Conservation (phyloP, 2,888 invertebrate genomes). For the Phasia obesa region DNA sequence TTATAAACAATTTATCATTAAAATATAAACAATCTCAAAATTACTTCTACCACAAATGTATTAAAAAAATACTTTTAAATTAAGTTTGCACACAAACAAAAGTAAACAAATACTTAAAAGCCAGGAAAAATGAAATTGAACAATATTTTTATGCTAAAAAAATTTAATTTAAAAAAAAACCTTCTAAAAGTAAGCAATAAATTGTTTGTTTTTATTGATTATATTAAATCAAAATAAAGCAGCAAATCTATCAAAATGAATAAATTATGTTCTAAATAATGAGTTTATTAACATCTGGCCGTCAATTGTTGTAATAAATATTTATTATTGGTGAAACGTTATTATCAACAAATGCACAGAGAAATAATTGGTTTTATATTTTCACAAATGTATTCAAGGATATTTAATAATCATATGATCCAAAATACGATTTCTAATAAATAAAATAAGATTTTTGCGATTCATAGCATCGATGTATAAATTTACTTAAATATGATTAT, state of each 20-base stretch:
- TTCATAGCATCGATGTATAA: too few species aligned
- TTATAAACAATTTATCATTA: slow-evolving; percentile 31
- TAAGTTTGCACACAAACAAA: background rate
- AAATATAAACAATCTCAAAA: slow-evolving; percentile 4
- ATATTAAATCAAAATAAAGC: slow-evolving; percentile 41
- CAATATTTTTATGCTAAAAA: slow-evolving; percentile 45
- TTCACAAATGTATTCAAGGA: too few species aligned
- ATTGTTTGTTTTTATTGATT: slow-evolving; percentile 37
- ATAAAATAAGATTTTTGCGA: too few species aligned
- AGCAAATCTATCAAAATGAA: slow-evolving; percentile 53
- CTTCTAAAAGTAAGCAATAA: slow-evolving; percentile 18
- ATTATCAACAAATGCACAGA: too few species aligned
- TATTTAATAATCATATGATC: too few species aligned
- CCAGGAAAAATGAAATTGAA: background rate
- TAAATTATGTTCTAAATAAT: slow-evolving; percentile 60
- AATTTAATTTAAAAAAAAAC: too few species aligned
- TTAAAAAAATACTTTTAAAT: background rate
- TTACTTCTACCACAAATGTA: background rate
- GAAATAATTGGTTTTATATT: too few species aligned
- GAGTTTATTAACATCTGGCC: slow-evolving; percentile 50
- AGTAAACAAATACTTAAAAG: background rate
- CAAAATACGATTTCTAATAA: too few species aligned
- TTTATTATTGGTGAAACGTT: too few species aligned
- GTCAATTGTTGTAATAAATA: slow-evolving; percentile 4
- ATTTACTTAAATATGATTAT: too few species aligned